Evolutionary conservation across 2,113 vertebrate genomes (phyloP).

Genomic region (Emydura subglobosa): DNA sequence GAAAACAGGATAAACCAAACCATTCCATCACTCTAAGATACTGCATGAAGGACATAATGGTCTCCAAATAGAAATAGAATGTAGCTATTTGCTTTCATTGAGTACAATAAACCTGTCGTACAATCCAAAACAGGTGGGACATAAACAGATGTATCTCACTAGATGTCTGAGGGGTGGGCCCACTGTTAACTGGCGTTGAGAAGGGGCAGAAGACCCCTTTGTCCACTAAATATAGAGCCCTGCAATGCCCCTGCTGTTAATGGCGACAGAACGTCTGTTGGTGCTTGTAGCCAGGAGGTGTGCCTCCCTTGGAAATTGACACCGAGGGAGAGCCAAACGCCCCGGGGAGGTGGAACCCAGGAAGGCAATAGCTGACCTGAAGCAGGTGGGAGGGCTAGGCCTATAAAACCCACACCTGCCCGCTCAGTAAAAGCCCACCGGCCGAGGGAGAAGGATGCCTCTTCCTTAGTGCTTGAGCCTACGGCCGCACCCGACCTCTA

Average conservation of each 20-base stretch:
- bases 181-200: not conserved
- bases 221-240: not conserved
- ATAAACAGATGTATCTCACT: not conserved
- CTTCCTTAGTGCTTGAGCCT: too few species aligned
- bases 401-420: too few species aligned
- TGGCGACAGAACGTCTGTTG: not conserved
- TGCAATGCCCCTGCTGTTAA: not conserved
- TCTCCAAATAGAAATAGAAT: not conserved
- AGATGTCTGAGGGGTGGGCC: not conserved
- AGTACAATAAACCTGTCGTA: not conserved
- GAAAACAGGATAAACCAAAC: accelerated
- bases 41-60: not conserved
- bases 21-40: not conserved
- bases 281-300: not conserved
- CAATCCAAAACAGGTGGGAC: not conserved
- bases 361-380: too few species aligned
- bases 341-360: too few species aligned
- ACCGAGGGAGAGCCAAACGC: too few species aligned
- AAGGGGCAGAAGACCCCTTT: not conserved
- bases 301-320: too few species aligned
- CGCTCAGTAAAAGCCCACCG: too few species aligned
- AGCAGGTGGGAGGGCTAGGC: too few species aligned
- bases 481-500: too few species aligned
- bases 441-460: too few species aligned
- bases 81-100: not conserved